Evolutionary conservation across 2,113 vertebrate species (phyloP).

Genomic region (Jaculus jaculus): DNA sequence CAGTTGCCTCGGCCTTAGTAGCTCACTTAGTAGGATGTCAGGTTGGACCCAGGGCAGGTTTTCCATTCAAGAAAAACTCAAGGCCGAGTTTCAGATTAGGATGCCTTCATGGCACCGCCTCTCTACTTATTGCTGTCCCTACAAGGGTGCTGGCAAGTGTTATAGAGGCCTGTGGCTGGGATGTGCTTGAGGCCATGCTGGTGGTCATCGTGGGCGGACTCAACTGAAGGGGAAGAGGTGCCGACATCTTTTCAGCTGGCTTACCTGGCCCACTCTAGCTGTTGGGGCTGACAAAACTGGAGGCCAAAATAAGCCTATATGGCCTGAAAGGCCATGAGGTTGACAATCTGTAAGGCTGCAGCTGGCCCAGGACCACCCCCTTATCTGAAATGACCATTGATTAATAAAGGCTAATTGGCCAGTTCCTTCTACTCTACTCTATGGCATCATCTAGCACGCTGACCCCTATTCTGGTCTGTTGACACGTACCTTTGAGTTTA

Average conservation of each 20-base stretch:
- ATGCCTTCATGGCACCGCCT: background rate
- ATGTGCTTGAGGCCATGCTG: no score
- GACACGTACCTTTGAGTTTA: background rate
- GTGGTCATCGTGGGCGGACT: background rate
- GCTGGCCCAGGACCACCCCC: background rate
- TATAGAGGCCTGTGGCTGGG: background rate
- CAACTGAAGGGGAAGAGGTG: background rate
- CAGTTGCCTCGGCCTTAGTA: background rate
- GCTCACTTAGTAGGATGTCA: background rate
- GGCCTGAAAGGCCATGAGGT: background rate
- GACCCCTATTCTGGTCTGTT: background rate
- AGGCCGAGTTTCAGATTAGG: background rate
- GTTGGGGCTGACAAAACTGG: background rate
- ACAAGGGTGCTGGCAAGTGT: background rate
- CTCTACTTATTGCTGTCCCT: background rate
- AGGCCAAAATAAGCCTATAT: background rate
- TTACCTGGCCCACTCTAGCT: background rate
- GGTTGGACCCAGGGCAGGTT: background rate
- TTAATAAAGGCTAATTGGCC: background rate
- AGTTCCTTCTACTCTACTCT: rapidly evolving
- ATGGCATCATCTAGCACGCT: background rate
- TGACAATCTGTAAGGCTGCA: background rate
- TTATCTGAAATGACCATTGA: background rate
- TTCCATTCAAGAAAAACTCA: background rate
- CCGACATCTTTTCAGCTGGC: background rate